These are phyloP conservation scores for Schizothorax lantsangensis DNA, from an alignment of 2,797 vertebrate genomes.

Conservation along the genomic window DNA sequence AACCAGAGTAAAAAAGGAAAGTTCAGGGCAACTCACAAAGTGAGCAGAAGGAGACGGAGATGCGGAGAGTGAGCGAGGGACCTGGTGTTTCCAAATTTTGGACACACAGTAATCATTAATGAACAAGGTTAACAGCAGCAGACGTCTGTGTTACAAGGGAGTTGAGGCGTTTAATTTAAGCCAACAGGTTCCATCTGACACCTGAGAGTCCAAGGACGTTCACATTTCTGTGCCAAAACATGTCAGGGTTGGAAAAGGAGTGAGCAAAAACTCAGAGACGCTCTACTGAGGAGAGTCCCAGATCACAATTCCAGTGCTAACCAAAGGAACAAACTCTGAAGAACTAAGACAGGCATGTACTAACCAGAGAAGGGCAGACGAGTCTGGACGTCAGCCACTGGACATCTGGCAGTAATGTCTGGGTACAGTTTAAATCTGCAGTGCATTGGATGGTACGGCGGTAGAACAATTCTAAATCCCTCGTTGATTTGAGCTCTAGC, in stretches of 20 bases:
- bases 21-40: neutral
- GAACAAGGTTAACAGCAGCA: constrained; percentile 50
- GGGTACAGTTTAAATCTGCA: neutral
- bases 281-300: neutral
- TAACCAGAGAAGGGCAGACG: neutral
- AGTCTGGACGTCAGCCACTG: constrained; percentile 23
- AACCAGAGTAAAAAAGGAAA: constrained; percentile 11
- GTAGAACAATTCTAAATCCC: neutral
- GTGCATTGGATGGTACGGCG: neutral
- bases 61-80: neutral
- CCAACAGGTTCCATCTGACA: constrained; percentile 60
- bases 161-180: constrained; percentile 58
- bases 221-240: constrained; percentile 42
- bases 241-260: constrained; percentile 9
- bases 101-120: constrained; percentile 46
- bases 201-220: constrained; percentile 50
- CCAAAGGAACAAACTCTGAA: constrained; percentile 19
- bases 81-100: neutral
- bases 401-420: constrained; percentile 14
- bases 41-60: constrained; percentile 17
- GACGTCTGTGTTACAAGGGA: constrained; percentile 51
- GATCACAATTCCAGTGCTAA: constrained; percentile 19
- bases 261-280: neutral
- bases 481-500: neutral
- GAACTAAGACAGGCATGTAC: constrained; percentile 20